A percentile compares a stretch with the other conserved stretches of the same genome.
Conservation (phyloP, 1,140 invertebrate genomes). For the Pemphigus obesinymphae region DNA sequence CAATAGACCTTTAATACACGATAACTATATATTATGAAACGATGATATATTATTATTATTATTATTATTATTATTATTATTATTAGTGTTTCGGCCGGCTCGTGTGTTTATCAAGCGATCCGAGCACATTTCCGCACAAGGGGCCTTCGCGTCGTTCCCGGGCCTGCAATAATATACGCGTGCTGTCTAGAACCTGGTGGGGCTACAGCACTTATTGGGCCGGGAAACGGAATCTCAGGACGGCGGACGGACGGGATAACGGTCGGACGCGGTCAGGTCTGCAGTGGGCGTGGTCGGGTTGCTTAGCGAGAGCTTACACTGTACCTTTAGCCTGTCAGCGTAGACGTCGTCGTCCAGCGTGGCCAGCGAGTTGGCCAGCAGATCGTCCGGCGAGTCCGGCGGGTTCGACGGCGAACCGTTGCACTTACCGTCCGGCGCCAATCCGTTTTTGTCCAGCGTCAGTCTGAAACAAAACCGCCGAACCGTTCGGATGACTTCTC, state of each 20-base stretch:
- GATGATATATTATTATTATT: too few species aligned
- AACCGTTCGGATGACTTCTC: too few species aligned
- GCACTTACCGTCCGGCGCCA: conserved; percentile 57
- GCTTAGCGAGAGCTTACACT: conserved; percentile 43
- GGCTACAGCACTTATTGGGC: conserved; percentile 47
- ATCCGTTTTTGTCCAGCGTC: conserved; percentile 62
- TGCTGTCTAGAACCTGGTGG: conserved; percentile 45
- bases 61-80: too few species aligned
- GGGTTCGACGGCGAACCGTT: not conserved
- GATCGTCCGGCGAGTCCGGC: conserved; percentile 52
- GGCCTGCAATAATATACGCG: not conserved
- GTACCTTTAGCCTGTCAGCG: conserved; percentile 49
- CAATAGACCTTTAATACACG: too few species aligned
- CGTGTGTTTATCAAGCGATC: not conserved
- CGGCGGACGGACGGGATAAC: conserved; percentile 34
- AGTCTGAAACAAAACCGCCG: conserved; percentile 60
- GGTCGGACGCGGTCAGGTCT: conserved; percentile 9
- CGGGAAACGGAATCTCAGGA: conserved; percentile 44
- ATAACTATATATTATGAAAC: too few species aligned
- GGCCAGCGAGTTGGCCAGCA: conserved; percentile 58
- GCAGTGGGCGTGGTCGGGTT: conserved; percentile 42
- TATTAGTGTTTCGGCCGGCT: too few species aligned
- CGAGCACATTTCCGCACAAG: not conserved
- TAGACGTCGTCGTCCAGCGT: conserved; percentile 56
- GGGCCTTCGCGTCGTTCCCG: not conserved